phyloP scores from a whole-genome alignment of 2,797 vertebrate genomes.

The Sebastes kiyomatsui region DNA sequence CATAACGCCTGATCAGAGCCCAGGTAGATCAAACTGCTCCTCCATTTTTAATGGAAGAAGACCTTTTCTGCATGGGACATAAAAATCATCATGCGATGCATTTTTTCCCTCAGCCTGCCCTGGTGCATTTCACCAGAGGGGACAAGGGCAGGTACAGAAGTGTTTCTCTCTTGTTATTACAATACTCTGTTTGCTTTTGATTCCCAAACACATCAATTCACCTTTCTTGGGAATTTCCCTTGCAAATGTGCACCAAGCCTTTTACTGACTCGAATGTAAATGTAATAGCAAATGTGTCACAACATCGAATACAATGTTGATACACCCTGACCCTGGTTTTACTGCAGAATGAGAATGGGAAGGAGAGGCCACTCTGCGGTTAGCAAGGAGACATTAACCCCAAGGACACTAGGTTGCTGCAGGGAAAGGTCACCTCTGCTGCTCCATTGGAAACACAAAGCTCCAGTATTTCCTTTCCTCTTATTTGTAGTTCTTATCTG shows the following conservation, averaged over 20 bases:
- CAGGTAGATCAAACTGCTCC: constrained; percentile 58
- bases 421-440: constrained; percentile 65
- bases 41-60: constrained; percentile 64
- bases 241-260: background rate
- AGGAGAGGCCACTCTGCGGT: constrained; percentile 22
- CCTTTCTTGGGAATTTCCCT: background rate
- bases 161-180: background rate
- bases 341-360: constrained; percentile 15
- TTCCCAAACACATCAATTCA: background rate
- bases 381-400: constrained; percentile 44
- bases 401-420: constrained; percentile 37
- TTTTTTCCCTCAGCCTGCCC: constrained; percentile 15
- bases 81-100: constrained; percentile 51
- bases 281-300: background rate
- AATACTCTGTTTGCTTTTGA: background rate
- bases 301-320: background rate
- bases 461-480: constrained; percentile 36
- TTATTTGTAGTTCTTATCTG: constrained; percentile 53
- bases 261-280: background rate
- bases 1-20: constrained; percentile 59
- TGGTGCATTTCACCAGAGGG: background rate
- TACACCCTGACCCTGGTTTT: background rate
- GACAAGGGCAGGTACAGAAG: background rate
- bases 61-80: constrained; percentile 15
- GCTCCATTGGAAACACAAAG: constrained; percentile 23